Evolutionary conservation across 2,113 vertebrate genomes (phyloP).

Genomic region (Platysternon megacephalum): DNA sequence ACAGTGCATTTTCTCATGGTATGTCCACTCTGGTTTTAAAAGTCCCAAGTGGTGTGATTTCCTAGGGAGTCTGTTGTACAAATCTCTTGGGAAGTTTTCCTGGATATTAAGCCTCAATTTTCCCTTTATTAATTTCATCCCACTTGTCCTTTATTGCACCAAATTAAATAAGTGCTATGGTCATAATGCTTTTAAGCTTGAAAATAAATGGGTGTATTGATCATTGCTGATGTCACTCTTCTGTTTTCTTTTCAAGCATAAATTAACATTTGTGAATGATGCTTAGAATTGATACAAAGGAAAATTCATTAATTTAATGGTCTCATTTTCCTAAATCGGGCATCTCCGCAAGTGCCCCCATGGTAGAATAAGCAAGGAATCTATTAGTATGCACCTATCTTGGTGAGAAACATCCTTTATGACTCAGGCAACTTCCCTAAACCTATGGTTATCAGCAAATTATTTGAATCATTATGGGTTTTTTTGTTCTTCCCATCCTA

Average conservation of each 20-base stretch:
- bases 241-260: background rate
- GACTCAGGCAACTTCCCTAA: background rate
- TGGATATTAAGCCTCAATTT: background rate
- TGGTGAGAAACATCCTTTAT: background rate
- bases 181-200: background rate
- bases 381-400: background rate
- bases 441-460: background rate
- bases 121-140: rapidly evolving
- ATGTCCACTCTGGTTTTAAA: background rate
- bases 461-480: background rate
- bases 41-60: background rate
- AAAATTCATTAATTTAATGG: rapidly evolving
- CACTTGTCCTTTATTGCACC: rapidly evolving
- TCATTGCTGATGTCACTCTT: background rate
- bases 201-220: background rate
- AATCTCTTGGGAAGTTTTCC: no score
- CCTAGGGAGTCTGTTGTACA: no score
- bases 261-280: rapidly evolving
- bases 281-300: background rate
- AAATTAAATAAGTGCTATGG: background rate
- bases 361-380: background rate
- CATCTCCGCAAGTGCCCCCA: background rate
- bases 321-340: background rate
- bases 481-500: background rate
- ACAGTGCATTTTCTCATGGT: rapidly evolving